A percentile compares a stretch with the other conserved stretches of the same genome.
These are phyloP conservation scores for Pseudomyrmex flavicornis DNA, from an alignment of 1,140 invertebrate genomes.

Conservation along the genomic window DNA sequence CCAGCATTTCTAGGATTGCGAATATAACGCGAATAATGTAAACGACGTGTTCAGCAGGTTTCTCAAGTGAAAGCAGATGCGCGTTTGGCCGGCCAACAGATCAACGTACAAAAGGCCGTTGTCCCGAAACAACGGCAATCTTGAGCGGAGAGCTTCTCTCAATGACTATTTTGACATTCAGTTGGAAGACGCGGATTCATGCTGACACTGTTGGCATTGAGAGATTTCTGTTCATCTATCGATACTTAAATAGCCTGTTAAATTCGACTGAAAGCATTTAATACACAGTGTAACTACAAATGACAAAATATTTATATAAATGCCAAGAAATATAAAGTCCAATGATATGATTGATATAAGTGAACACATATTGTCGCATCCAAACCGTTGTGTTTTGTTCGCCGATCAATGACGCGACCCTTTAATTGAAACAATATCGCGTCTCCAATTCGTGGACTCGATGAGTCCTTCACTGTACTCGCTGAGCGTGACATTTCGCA, in stretches of 20 bases:
- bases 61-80: conserved; percentile 49
- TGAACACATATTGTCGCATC: not conserved
- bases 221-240: not conserved
- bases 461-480: conserved; percentile 1
- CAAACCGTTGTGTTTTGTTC: not conserved
- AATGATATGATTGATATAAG: not conserved
- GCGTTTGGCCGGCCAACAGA: conserved; percentile 39
- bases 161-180: conserved; percentile 44
- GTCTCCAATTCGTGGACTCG: conserved; percentile 8
- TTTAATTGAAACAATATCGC: conserved; percentile 47
- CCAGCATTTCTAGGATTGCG: conserved; percentile 25
- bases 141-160: conserved; percentile 8
- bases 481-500: conserved; percentile 10
- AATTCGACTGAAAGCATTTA: not conserved
- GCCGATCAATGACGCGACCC: conserved; percentile 35
- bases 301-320: too few relatives aligned
- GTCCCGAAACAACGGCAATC: conserved; percentile 35
- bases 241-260: not conserved
- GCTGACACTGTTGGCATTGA: not conserved
- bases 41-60: conserved; percentile 17
- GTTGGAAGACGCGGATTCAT: not conserved
- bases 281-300: not conserved
- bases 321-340: too few relatives aligned
- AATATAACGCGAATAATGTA: conserved; percentile 49
- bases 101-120: conserved; percentile 48